Evolutionary conservation across 1,140 invertebrate species (phyloP).

Genomic region (Chironomus tepperi): DNA sequence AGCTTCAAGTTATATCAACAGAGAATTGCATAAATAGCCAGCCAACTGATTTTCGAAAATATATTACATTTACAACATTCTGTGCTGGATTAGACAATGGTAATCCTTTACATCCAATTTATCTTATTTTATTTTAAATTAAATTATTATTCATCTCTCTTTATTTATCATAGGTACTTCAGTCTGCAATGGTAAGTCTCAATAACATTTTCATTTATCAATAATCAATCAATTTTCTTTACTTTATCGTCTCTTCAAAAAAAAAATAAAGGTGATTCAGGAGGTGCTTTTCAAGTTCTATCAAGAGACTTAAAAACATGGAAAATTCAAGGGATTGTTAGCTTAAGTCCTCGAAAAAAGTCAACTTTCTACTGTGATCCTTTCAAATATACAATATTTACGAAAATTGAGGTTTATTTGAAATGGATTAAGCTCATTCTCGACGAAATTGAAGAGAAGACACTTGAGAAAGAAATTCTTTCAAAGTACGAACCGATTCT

Average conservation of each 20-base stretch:
- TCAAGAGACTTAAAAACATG: slow-evolving; percentile 31
- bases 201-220: background rate
- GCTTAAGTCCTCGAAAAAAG: slow-evolving; percentile 40
- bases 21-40: slow-evolving; percentile 36
- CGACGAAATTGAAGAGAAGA: background rate
- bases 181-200: background rate
- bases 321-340: slow-evolving; percentile 42
- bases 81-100: slow-evolving; percentile 43
- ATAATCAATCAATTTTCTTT: background rate
- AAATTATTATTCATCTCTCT: background rate
- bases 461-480: background rate
- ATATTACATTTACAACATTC: slow-evolving; percentile 41
- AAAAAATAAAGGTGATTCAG: slow-evolving; percentile 38
- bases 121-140: too few relatives aligned
- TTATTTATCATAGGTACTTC: background rate
- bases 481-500: background rate
- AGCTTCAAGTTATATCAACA: slow-evolving; percentile 34
- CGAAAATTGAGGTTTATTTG: slow-evolving; percentile 38
- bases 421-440: slow-evolving; percentile 29
- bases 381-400: slow-evolving; percentile 40
- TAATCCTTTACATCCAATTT: slow-evolving; percentile 38
- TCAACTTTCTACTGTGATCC: slow-evolving; percentile 39
- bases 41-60: slow-evolving; percentile 41
- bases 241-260: background rate
- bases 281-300: slow-evolving; percentile 39